phyloP scores from a whole-genome alignment of 2,888 invertebrate species.

The Meliscaeva auricollis region DNA sequence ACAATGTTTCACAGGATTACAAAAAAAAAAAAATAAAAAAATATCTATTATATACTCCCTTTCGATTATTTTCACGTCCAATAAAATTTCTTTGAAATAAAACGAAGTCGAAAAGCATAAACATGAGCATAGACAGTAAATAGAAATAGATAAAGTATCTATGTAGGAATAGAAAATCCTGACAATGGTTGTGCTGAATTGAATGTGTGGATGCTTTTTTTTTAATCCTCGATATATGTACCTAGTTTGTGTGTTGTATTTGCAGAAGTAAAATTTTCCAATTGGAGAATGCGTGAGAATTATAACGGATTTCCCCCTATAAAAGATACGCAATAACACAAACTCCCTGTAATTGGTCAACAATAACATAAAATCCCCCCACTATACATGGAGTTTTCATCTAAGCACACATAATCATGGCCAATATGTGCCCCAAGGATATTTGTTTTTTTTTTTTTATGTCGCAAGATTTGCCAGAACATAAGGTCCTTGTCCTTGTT shows the following conservation, averaged over 20 bases:
- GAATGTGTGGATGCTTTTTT: constrained; percentile 53
- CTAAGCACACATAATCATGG: not conserved
- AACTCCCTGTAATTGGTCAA: constrained; percentile 72
- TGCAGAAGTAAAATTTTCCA: constrained; percentile 43
- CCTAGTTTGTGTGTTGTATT: constrained; percentile 25
- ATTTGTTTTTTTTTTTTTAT: constrained; percentile 12
- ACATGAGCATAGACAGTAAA: constrained; percentile 35
- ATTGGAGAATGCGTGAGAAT: constrained; percentile 71
- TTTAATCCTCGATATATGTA: constrained; percentile 56
- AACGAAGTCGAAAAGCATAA: constrained; percentile 60
- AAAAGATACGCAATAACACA: constrained; percentile 61
- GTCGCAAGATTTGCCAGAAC: constrained; percentile 24
- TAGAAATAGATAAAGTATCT: constrained; percentile 16
- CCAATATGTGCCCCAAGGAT: constrained; percentile 50
- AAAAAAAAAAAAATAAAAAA: constrained; percentile 38
- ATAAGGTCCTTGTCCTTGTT: constrained; percentile 17
- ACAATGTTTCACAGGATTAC: constrained; percentile 28
- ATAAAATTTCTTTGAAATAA: constrained; percentile 72
- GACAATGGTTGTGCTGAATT: constrained; percentile 35
- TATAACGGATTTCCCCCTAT: constrained; percentile 63
- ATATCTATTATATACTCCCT: constrained; percentile 53
- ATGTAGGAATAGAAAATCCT: constrained; percentile 28
- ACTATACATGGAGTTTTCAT: constrained; percentile 23
- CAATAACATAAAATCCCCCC: constrained; percentile 63
- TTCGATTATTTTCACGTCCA: constrained; percentile 74